Conservation (phyloP, 2,888 invertebrate genomes). For the Drosophila colorata region DNA sequence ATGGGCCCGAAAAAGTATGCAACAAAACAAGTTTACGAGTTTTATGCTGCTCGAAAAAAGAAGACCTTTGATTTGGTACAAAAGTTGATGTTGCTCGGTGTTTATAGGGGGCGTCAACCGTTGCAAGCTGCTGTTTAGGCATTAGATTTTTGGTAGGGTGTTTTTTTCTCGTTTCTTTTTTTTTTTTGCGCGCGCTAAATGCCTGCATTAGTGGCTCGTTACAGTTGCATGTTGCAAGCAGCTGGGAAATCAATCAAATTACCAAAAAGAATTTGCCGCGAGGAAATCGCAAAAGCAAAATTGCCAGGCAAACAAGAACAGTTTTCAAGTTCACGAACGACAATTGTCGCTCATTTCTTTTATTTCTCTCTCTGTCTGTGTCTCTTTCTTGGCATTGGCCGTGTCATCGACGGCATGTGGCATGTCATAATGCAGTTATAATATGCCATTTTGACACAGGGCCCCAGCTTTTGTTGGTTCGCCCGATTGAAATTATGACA, state of each 20-base stretch:
- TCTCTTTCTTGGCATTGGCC: constrained; percentile 29
- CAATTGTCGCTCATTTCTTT: constrained; percentile 14
- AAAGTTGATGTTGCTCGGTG: constrained; percentile 24
- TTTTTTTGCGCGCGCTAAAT: constrained; percentile 65
- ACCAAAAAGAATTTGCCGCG: constrained; percentile 56
- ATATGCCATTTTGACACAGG: constrained; percentile 67
- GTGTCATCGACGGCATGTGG: constrained; percentile 57
- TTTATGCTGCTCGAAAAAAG: constrained; percentile 1
- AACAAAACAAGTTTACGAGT: constrained; percentile 12
- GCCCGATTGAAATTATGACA: constrained; percentile 81
- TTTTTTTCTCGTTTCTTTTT: constrained; percentile 23
- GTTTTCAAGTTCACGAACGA: constrained; percentile 68
- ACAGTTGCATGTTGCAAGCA: constrained; percentile 70
- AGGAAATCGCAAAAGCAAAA: constrained; percentile 25
- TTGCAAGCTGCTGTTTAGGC: constrained; percentile 21
- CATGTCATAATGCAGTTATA: constrained; percentile 82
- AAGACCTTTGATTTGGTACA: constrained; percentile 7
- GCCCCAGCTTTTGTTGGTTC: constrained; percentile 18
- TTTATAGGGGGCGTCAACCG: constrained; percentile 43
- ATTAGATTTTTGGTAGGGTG: not conserved
- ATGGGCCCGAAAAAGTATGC: constrained; percentile 31
- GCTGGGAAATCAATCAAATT: constrained; percentile 77
- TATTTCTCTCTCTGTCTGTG: constrained; percentile 4
- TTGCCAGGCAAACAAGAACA: constrained; percentile 37
- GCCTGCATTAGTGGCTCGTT: constrained; percentile 77